A percentile compares a stretch with the other conserved stretches of the same genome.
Evolutionary conservation across 2,888 invertebrate species (phyloP).

Genomic region (Ommatoiulus sabulosus): DNA sequence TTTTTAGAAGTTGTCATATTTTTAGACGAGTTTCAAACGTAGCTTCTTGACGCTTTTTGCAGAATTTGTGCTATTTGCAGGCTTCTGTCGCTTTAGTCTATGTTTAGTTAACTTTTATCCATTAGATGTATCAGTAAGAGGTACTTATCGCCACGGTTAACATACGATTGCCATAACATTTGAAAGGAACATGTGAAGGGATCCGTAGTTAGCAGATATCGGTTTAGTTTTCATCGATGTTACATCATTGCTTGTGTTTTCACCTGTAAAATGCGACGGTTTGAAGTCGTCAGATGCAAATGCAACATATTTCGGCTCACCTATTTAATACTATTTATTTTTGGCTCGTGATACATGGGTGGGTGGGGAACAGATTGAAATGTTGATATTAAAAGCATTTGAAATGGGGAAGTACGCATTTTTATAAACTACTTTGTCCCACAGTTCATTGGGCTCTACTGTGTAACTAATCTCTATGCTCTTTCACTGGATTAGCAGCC

Average conservation of each 20-base stretch:
- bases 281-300: neutral
- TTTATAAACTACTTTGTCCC: neutral
- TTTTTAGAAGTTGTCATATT: slow-evolving; percentile 11
- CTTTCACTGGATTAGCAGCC: neutral
- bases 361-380: neutral
- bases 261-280: neutral
- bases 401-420: neutral
- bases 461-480: neutral
- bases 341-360: neutral
- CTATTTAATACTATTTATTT: neutral
- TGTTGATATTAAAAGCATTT: neutral
- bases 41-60: slow-evolving; percentile 4
- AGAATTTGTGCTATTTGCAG: neutral
- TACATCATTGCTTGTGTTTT: neutral
- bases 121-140: slow-evolving; percentile 3
- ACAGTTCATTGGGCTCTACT: neutral
- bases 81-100: neutral
- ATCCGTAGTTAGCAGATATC: neutral
- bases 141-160: neutral
- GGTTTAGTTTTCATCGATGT: neutral
- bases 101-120: neutral
- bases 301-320: neutral
- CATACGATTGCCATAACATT: neutral
- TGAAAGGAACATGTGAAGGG: neutral
- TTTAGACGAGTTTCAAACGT: slow-evolving; percentile 12